Evolutionary conservation across 1,140 invertebrate species (phyloP), one percentile per base, ranked within the genome.

Genomic region (Brachystomella parvula): DNA sequence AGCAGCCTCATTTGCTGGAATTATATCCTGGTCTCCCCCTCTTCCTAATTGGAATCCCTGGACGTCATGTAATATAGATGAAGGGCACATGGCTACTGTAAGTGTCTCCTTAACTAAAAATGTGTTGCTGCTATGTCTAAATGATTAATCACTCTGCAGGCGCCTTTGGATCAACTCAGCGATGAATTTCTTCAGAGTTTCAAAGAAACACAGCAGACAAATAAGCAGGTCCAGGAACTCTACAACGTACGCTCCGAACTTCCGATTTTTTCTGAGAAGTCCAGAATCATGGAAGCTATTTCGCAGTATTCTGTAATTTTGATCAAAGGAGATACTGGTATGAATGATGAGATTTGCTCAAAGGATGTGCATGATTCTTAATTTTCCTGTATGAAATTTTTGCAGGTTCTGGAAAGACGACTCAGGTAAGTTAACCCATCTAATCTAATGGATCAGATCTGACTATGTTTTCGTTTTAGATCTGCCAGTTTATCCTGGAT

Each of bases 41-140:
- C 85, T 89, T 69, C 84, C 84, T 15, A 98, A 98, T 78, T 98
- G 95, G 94, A 96, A 98, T 80, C 87, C 94, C 9, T 98, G 94
- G 94, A 88, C 85, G 29, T 87, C 85, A 0, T 93, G 89, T 74
- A 97, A 97, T 76, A 96, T 98, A 74, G 95, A 96, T 74, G 92
- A 95, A 76, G 93, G 87, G 60, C 91, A 90, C 12, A 78, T 98
- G 47, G 90, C 94, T 1, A 83, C 83, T 9, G 83, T 85, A 76
- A 77, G 77, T 77, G 28, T 61, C n/a, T 47, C 12, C n/a, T 66
- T 44, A 66, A n/a, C n/a, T n/a, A n/a, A n/a, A n/a, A n/a, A n/a
- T n/a, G n/a, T n/a, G n/a, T n/a, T n/a, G n/a, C n/a, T n/a, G n/a
- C n/a, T n/a, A n/a, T n/a, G n/a, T n/a, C n/a, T n/a, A n/a, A n/a